phyloP scores from a whole-genome alignment of 2,888 invertebrate genomes.

The Ametastegia equiseti region DNA sequence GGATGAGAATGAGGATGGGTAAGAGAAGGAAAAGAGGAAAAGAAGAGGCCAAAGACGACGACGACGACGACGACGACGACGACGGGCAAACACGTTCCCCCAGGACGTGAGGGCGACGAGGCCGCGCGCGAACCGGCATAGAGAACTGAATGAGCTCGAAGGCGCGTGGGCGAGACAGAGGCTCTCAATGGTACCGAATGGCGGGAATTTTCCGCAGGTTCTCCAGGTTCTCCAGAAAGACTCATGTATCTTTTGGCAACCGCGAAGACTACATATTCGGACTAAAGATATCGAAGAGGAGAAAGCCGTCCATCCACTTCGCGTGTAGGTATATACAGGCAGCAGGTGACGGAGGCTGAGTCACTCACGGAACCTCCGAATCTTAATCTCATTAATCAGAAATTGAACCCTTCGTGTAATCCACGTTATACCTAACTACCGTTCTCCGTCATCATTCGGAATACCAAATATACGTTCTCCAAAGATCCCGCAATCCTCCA shows the following conservation, averaged over 20 bases:
- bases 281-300: neutral
- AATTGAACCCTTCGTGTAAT: neutral
- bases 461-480: neutral
- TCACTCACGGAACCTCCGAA: constrained; percentile 34
- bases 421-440: neutral
- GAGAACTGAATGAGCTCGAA: constrained; percentile 71
- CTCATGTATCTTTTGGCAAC: neutral
- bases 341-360: constrained; percentile 43
- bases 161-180: constrained; percentile 69
- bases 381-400: constrained; percentile 33
- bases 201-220: neutral
- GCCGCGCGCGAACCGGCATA: constrained; percentile 49
- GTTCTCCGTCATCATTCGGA: neutral
- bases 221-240: neutral
- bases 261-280: neutral
- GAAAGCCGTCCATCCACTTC: constrained; percentile 25
- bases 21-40: neutral
- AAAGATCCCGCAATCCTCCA: neutral
- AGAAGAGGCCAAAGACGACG: neutral
- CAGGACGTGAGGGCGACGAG: constrained; percentile 43
- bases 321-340: neutral
- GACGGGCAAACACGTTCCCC: constrained; percentile 46
- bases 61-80: neutral
- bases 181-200: constrained; percentile 60
- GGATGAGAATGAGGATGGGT: neutral